Evolutionary conservation across 2,113 vertebrate species (phyloP), one percentile per base, ranked within the genome.

Genomic region (Erinaceus europaeus): DNA sequence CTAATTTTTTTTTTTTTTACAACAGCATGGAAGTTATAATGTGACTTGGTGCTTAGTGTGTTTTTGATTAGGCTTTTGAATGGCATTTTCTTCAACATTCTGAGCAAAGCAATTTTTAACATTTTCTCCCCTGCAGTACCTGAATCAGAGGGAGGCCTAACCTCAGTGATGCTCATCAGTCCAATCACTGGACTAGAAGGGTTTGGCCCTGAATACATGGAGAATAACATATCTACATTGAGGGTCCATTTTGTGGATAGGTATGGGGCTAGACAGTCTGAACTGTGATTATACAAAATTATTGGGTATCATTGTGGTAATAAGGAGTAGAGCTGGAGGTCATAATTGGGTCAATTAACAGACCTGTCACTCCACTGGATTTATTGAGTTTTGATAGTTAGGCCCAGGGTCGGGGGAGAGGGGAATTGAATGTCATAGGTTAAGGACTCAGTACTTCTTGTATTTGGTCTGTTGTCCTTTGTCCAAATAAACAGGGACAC

Each of bases 21-120:
- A 77, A 5, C 42, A 89, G 74, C 71, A 20, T 82, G 81, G 32
- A 89, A 68, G 57, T 93, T 90, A 78, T 89, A 82, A 71, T 21
- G 46, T 89, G 72, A 32, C 53, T 62, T 50, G 7, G 27, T 86
- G 25, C 53, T 84, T 84, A 77, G 75, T 82, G 72, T 74, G 57
- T 34, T 74, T 86, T 86, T 90, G 93, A 93, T 93, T 88, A 94
- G 89, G 61, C 65, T 75, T 88, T 92, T 93, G 86, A 81, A 84
- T 89, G 81, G 32, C 34, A 69, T 91, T 89, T 94, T 89, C 44
- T 74, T 93, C 77, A 89, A 81, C 29, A 40, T 48, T 55, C 84
- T 71, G 34, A 29, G 23, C 74, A 91, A 53, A 81, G 50, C 82
- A 82, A 91, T 89, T 92, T 71, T 61, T 89, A 81, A 81, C 80